Conservation (phyloP, 1,140 invertebrate species). For the Macrosteles quadrilineatus region DNA sequence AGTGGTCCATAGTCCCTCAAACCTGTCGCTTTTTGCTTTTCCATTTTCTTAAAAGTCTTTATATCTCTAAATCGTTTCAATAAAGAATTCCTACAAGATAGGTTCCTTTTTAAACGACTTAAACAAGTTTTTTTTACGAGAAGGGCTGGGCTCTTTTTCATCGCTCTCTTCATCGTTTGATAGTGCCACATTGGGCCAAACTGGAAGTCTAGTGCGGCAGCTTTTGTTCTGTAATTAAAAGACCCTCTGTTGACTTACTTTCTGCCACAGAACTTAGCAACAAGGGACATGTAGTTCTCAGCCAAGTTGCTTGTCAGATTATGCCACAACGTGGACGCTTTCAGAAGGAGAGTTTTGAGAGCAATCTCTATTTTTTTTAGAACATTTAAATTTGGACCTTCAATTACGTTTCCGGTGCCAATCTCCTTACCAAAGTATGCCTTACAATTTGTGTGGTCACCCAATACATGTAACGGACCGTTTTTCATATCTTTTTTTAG, state of each 20-base stretch:
- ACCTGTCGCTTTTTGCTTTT: slow-evolving; percentile 6
- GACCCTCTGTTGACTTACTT: slow-evolving; percentile 12
- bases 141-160: slow-evolving; percentile 24
- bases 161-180: slow-evolving; percentile 27
- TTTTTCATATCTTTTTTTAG: slow-evolving; percentile 23
- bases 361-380: slow-evolving; percentile 5
- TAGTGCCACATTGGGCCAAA: slow-evolving; percentile 26
- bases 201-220: slow-evolving; percentile 33
- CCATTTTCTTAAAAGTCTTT: not conserved
- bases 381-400: slow-evolving; percentile 21
- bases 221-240: slow-evolving; percentile 19
- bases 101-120: slow-evolving; percentile 1
- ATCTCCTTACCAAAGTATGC: no score
- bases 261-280: no score
- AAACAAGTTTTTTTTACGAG: slow-evolving; percentile 25
- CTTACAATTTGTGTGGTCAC: no score
- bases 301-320: slow-evolving; percentile 21
- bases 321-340: slow-evolving; percentile 6
- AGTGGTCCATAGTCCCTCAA: slow-evolving; percentile 17
- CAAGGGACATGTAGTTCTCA: not conserved
- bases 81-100: slow-evolving; percentile 23
- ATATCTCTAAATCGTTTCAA: slow-evolving; percentile 21
- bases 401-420: no score
- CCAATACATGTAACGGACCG: no score
- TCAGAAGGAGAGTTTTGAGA: slow-evolving; percentile 17